These are phyloP conservation scores for Melanargia galathea DNA, from an alignment of 2,888 invertebrate species.

Conservation along the genomic window DNA sequence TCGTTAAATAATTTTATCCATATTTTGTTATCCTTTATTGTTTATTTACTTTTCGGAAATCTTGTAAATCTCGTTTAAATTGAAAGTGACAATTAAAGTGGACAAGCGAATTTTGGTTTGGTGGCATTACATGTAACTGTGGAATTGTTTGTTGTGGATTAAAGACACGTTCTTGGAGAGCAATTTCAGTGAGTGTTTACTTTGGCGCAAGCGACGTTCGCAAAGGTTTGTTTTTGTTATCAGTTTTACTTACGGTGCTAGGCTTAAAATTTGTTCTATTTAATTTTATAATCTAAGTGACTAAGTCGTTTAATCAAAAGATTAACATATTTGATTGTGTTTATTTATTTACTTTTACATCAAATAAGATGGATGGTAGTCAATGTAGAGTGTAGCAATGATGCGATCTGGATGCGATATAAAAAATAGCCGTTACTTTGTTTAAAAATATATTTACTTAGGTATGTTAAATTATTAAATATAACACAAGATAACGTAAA, in stretches of 20 bases:
- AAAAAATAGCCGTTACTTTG: too few species aligned
- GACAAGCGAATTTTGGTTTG: constrained; percentile 53
- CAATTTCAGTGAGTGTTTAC: constrained; percentile 32
- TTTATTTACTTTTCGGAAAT: not conserved
- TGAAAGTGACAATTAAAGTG: constrained; percentile 67
- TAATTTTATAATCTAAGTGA: not conserved
- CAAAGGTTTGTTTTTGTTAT: constrained; percentile 29
- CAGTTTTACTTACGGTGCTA: not conserved
- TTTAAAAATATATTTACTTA: too few species aligned
- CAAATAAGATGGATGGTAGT: too few species aligned
- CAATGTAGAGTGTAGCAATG: too few species aligned
- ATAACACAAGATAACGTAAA: too few species aligned
- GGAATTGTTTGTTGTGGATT: constrained; percentile 57
- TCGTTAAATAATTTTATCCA: not conserved
- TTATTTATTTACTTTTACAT: too few species aligned
- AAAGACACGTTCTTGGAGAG: constrained; percentile 43
- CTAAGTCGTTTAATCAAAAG: too few species aligned
- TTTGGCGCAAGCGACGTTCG: constrained; percentile 20
- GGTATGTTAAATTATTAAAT: too few species aligned
- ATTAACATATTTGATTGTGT: too few species aligned
- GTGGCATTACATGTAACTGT: constrained; percentile 62
- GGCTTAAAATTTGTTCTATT: constrained; percentile 1
- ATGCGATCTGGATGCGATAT: too few species aligned
- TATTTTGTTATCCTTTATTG: not conserved
- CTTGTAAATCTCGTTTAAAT: constrained; percentile 43